Conservation (phyloP, 1,140 invertebrate species). For the Zaprionus ghesquierei region DNA sequence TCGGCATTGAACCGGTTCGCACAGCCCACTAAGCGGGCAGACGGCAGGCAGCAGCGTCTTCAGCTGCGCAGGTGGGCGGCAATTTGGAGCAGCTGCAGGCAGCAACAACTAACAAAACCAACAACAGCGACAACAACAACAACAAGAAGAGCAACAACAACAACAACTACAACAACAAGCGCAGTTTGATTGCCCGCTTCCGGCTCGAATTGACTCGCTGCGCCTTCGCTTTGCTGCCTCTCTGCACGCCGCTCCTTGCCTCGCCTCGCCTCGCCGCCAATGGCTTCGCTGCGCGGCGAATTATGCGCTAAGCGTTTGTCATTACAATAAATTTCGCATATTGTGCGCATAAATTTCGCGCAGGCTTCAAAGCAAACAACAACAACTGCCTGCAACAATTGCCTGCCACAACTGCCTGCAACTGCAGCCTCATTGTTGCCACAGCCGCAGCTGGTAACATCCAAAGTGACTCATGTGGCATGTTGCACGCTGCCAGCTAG, state of each 20-base stretch:
- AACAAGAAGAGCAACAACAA: constrained; percentile 26
- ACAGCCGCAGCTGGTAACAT: constrained; percentile 48
- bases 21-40: not conserved
- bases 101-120: constrained; percentile 40
- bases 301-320: constrained; percentile 78
- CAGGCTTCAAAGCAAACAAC: constrained; percentile 58
- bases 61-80: constrained; percentile 60
- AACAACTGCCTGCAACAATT: constrained; percentile 17
- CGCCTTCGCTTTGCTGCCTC: not conserved
- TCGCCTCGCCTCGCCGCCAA: not conserved
- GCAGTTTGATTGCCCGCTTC: constrained; percentile 67
- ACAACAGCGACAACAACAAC: constrained; percentile 24
- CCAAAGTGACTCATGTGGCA: constrained; percentile 57
- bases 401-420: not conserved
- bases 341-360: constrained; percentile 77
- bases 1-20: not conserved
- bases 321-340: constrained; percentile 80
- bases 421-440: not conserved
- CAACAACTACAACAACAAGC: constrained; percentile 26
- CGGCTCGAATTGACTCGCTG: constrained; percentile 31
- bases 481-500: constrained; percentile 23
- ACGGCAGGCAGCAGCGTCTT: constrained; percentile 19
- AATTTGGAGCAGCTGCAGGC: constrained; percentile 67
- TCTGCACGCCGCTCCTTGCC: no score
- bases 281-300: constrained; percentile 37